Evolutionary conservation across 2,888 invertebrate genomes (phyloP), one percentile per base, ranked within the genome.

Genomic region (Amphipyra tragopoginis): DNA sequence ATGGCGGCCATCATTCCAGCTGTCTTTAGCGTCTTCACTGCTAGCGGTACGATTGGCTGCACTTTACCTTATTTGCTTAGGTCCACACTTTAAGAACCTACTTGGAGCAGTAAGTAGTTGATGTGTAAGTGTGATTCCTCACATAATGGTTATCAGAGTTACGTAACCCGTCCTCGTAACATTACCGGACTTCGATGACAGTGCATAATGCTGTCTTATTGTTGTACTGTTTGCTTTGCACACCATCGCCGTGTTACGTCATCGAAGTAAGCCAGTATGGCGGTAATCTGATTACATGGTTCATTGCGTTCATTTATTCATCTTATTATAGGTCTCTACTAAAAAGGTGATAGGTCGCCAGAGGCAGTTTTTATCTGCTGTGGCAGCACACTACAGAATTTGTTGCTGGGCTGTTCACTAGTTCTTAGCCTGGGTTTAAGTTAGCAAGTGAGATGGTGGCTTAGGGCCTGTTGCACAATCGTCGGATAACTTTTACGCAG

Each of bases 91-190:
- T 56, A 15, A 3, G 39, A n/a, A n/a, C 14, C 29, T 7, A 29
- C 2, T 10, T 44, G 29, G 39, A 42, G 42, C 14, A 29, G 42
- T 47, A 62, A 63, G 53, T 49, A 61, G 56, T 65, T 54, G 65
- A 70, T 66, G 52, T 62, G 47, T 70, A 61, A 61, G 63, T 77
- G 70, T 70, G 63, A 77, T 68, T 45, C 43, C 57, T 56, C 54
- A 61, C 68, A 67, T 73, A 75, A 74, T 67, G 64, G 49, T 45
- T 66, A 65, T 71, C 60, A 63, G 47, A 34, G n/a, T 79, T 72
- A 47, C 65, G 75, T 55, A 76, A 79, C 52, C 47, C 54, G 69
- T 67, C 65, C 75, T 65, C 66, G 59, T 79, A 72, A 77, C 72
- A 56, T 59, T 73, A 74, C 66, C 71, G 70, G 58, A 49, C 60